These are phyloP conservation scores for Chironomus tepperi DNA, from an alignment of 1,140 invertebrate species.

Conservation along the genomic window DNA sequence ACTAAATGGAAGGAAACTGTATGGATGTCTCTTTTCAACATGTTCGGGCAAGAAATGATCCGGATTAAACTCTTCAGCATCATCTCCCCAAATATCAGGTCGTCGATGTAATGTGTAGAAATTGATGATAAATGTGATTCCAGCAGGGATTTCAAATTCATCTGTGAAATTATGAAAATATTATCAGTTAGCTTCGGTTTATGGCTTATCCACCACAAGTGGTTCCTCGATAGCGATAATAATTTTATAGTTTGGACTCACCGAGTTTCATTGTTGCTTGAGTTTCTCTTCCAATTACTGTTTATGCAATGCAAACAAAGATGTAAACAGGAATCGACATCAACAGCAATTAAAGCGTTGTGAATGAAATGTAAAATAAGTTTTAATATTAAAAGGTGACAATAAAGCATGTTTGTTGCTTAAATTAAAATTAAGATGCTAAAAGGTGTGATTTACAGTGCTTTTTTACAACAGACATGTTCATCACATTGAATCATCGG, in stretches of 20 bases:
- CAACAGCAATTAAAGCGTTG: too few species aligned
- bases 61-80: constrained; percentile 51
- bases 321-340: too few species aligned
- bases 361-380: too few species aligned
- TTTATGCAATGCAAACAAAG: neutral
- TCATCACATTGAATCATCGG: too few species aligned
- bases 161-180: neutral
- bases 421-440: too few species aligned
- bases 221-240: too few species aligned
- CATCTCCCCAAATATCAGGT: constrained; percentile 34
- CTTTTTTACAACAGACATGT: too few species aligned
- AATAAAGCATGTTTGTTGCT: too few species aligned
- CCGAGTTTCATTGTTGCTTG: constrained; percentile 25
- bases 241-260: neutral
- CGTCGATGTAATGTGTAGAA: constrained; percentile 32
- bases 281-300: constrained; percentile 36
- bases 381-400: too few species aligned
- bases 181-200: neutral
- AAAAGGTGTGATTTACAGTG: too few species aligned
- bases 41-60: constrained; percentile 46
- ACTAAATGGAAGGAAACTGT: constrained; percentile 47
- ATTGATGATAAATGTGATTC: constrained; percentile 6
- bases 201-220: too few species aligned
- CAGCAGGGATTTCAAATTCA: neutral
- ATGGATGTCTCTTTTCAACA: constrained; percentile 36